Base-by-base conservation (phyloP, 2,888 invertebrate genomes). In the Orthosia gracilis region DNA sequence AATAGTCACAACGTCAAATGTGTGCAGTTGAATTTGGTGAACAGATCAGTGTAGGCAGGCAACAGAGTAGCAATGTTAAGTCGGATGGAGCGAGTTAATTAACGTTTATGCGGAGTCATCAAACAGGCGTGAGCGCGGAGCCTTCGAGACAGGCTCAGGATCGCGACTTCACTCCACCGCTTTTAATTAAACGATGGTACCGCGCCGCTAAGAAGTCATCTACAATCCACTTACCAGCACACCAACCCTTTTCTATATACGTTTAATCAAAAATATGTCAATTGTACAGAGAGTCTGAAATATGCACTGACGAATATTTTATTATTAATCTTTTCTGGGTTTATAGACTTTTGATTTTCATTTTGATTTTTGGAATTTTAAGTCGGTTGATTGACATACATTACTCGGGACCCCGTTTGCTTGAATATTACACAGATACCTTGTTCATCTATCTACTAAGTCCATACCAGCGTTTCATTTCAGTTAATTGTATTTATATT, bases 61-160 rank as follows among this genome's bases (percentile, higher is more conserved):
- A 76, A 84, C 81, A 84, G 76, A 85, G 82, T 87, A 87, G 83
- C 85, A 85, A 87, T 88, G 87, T 85, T 87, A 88, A 90, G 87
- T 90, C 86, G 83, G 86, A 89, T 92, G 90, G 88, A 92, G 91
- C 90, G 89, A 90, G 92, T 93, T 93, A 94, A 94, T 94, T 93
- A 94, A 91, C 91, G 90, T 91, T 93, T 93, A 93, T 91, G 92
- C 90, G 82, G 88, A 93, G 91, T 93, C 93, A 94, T 94, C 91
- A 91, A 91, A 89, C 90, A 88, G 89, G 89, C 89, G 89, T 90
- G 87, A 88, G 87, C 85, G 87, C 82, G 84, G 85, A 85, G 86
- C 84, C 84, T 85, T 78, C 89, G 83, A 84, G 86, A 87, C 87
- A 86, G 87, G 87, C 88, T 87, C 89, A 89, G 87, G 84, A 89